A percentile compares a stretch with the other conserved stretches of the same genome.
Evolutionary conservation across 2,888 invertebrate species (phyloP).

Genomic region (Drosophila fungiperda): DNA sequence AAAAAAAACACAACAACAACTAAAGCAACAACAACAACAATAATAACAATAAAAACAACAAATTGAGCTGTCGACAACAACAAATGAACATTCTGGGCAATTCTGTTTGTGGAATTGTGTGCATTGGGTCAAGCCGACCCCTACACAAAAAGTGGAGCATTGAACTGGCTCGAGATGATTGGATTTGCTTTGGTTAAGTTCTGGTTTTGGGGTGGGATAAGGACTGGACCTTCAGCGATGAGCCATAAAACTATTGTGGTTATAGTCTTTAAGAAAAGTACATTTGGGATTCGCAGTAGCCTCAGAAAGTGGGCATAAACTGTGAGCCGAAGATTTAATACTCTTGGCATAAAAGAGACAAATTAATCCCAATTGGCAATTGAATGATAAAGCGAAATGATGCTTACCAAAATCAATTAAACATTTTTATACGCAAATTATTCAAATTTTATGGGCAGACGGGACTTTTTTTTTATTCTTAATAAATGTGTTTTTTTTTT

Average conservation of each 20-base stretch:
- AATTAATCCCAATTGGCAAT: constrained; percentile 11
- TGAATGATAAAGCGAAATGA: constrained; percentile 6
- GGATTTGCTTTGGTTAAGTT: constrained; percentile 38
- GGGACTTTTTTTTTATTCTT: background rate
- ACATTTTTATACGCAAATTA: background rate
- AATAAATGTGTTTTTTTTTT: background rate
- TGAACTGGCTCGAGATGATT: constrained; percentile 62
- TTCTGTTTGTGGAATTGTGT: constrained; percentile 11
- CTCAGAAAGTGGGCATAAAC: background rate
- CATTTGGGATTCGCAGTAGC: constrained; percentile 37
- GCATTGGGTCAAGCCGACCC: constrained; percentile 29
- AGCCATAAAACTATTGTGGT: constrained; percentile 70
- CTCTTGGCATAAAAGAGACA: background rate
- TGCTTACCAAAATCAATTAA: constrained; percentile 9
- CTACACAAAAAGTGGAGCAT: constrained; percentile 52
- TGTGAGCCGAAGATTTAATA: constrained; percentile 13
- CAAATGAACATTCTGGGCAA: constrained; percentile 19
- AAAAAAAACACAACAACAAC: constrained; percentile 21
- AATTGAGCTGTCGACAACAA: constrained; percentile 64
- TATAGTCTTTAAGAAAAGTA: constrained; percentile 46
- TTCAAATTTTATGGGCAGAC: background rate
- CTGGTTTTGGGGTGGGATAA: constrained; percentile 24
- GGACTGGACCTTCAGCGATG: constrained; percentile 44
- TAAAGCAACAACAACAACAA: constrained; percentile 9
- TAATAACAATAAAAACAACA: constrained; percentile 44